A percentile compares a stretch with the other conserved stretches of the same genome.
These are phyloP conservation scores for Palaemon carinicauda DNA, from an alignment of 1,140 invertebrate species.

Conservation along the genomic window DNA sequence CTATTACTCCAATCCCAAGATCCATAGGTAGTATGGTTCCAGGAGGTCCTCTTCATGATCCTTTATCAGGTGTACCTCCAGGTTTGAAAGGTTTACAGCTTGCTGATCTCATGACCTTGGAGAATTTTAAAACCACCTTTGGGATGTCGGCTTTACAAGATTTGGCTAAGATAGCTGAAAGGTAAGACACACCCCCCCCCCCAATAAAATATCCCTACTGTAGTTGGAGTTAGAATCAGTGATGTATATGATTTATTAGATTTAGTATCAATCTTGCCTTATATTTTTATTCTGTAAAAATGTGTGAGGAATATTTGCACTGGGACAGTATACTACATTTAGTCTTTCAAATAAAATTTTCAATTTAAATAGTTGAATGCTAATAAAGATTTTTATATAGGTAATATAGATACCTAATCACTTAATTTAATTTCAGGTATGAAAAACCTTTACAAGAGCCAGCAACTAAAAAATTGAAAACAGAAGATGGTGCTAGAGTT, in stretches of 20 bases:
- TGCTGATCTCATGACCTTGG: slow-evolving; percentile 46
- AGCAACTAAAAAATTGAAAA: slow-evolving; percentile 50
- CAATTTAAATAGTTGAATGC: too few species aligned
- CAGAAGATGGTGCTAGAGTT: slow-evolving; percentile 53
- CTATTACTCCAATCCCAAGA: slow-evolving; percentile 58
- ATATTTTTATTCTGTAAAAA: too few species aligned
- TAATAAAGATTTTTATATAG: too few species aligned
- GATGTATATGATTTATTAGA: too few species aligned
- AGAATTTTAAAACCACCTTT: slow-evolving; percentile 37
- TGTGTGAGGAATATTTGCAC: too few species aligned
- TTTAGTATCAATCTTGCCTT: neutral
- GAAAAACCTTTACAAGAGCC: slow-evolving; percentile 51
- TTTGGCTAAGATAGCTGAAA: slow-evolving; percentile 46
- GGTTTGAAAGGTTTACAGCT: slow-evolving; percentile 38
- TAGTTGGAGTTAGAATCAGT: neutral
- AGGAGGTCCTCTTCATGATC: slow-evolving; percentile 7
- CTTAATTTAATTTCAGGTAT: slow-evolving; percentile 27
- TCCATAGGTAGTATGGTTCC: slow-evolving; percentile 27
- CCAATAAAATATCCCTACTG: too few species aligned
- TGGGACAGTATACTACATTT: too few species aligned
- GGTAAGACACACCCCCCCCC: neutral
- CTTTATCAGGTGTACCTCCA: neutral
- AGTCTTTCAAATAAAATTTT: too few species aligned
- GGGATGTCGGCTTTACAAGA: slow-evolving; percentile 55
- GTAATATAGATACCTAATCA: too few species aligned